Conservation (phyloP, 2,888 invertebrate genomes). For the Drosophila crucigera region DNA sequence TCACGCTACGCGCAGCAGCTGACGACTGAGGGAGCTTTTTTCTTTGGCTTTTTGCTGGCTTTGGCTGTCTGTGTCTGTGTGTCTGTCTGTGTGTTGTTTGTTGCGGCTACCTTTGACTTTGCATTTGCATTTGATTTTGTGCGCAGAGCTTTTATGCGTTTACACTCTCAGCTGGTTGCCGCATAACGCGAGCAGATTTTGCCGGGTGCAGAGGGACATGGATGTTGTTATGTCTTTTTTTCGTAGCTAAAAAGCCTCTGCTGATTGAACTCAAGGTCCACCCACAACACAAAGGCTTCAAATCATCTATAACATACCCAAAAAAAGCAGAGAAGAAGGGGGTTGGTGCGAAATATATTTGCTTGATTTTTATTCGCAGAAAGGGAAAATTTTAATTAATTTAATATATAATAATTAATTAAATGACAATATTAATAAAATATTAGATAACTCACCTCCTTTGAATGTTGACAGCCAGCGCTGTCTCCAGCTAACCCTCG, state of each 20-base stretch:
- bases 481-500: conserved; percentile 40
- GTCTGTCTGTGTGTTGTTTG: conserved; percentile 47
- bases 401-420: background rate
- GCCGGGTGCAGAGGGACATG: conserved; percentile 9
- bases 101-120: conserved; percentile 40
- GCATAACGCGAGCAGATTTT: conserved; percentile 8
- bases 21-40: conserved; percentile 84
- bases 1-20: conserved; percentile 85
- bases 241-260: background rate
- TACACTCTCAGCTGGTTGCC: conserved; percentile 50
- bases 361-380: background rate
- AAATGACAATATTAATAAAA: background rate
- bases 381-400: background rate
- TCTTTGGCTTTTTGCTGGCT: conserved; percentile 64
- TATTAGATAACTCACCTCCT: conserved; percentile 56
- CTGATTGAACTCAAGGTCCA: conserved; percentile 22
- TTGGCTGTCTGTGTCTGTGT: conserved; percentile 46
- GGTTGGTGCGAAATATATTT: background rate
- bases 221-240: conserved; percentile 3
- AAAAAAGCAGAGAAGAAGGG: background rate
- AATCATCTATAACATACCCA: background rate
- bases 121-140: conserved; percentile 21
- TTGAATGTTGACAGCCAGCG: conserved; percentile 37
- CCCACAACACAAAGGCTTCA: conserved; percentile 1
- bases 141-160: conserved; percentile 44